Evolutionary conservation across 1,140 invertebrate species (phyloP), one percentile per base, ranked within the genome.

Genomic region (Bemisia tabaci): DNA sequence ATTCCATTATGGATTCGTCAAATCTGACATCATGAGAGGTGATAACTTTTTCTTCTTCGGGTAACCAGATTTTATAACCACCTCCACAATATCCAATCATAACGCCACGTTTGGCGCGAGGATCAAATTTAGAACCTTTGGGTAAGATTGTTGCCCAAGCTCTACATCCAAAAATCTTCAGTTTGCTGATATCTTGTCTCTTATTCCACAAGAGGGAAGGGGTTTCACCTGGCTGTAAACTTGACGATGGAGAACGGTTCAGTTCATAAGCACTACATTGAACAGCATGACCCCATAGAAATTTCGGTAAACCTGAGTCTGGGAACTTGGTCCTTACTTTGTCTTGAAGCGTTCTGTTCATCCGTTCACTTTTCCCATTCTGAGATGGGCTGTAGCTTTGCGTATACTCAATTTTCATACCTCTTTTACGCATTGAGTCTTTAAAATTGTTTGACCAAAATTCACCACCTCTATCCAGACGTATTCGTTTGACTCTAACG

Each of bases 41-140:
- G 17, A 64, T 39, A n/a, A n/a, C n/a, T n/a, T n/a, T n/a, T n/a
- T n/a, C n/a, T n/a, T n/a, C n/a, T n/a, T n/a, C n/a, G n/a, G n/a
- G n/a, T n/a, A n/a, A n/a, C n/a, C n/a, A n/a, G n/a, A n/a, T n/a
- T n/a, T n/a, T n/a, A n/a, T 63, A 67, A 12, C 61, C 24, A 25
- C 61, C 61, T 22, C 25, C 62, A 59, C 66, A 67, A 24, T 63
- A 68, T 21, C 67, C 62, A 22, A 65, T 60, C 62, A 59, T 68
- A 25, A 65, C 59, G 64, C 23, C 58, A 68, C n/a, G 23, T 65
- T 24, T 65, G 2, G 48, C 26, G 21, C 63, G 64, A 23, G 67
- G 12, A 58, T 39, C 61, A 23, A 64, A 64, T 60, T 68, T 68
- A 26, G 23, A 23, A n/a, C n/a, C 22, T 59, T 48, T 48, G 5